phyloP scores from a whole-genome alignment of 2,888 invertebrate genomes.

The Silvanus unidentatus region DNA sequence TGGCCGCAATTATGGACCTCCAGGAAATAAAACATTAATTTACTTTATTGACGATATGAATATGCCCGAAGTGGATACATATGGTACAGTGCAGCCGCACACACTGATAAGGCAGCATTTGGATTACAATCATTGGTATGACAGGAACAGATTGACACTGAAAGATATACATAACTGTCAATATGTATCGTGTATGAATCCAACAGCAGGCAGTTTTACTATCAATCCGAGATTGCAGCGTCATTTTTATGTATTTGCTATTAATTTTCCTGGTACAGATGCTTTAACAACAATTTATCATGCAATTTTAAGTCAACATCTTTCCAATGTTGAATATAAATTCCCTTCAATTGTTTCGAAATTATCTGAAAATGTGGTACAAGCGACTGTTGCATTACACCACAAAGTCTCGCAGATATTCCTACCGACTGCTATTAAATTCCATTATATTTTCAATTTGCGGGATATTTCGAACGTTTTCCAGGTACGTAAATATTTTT shows the following conservation, averaged over 20 bases:
- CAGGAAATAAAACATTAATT: slow-evolving; percentile 86
- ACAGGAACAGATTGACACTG: slow-evolving; percentile 76
- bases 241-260: slow-evolving; percentile 84
- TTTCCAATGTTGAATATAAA: slow-evolving; percentile 74
- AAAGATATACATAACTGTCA: slow-evolving; percentile 97
- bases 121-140: slow-evolving; percentile 95
- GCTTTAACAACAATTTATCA: slow-evolving; percentile 84
- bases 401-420: slow-evolving; percentile 82
- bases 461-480: slow-evolving; percentile 93
- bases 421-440: slow-evolving; percentile 92
- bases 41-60: slow-evolving; percentile 98
- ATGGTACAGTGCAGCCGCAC: slow-evolving; percentile 95
- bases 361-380: slow-evolving; percentile 67
- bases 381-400: slow-evolving; percentile 79
- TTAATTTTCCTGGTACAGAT: slow-evolving; percentile 70
- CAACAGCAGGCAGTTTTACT: slow-evolving; percentile 94
- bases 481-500: slow-evolving; percentile 65
- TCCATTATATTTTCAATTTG: slow-evolving; percentile 94
- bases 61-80: slow-evolving; percentile 88
- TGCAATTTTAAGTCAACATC: slow-evolving; percentile 81
- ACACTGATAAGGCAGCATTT: slow-evolving; percentile 92
- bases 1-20: slow-evolving; percentile 88
- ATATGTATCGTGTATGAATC: slow-evolving; percentile 97
- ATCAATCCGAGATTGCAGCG: slow-evolving; percentile 90
- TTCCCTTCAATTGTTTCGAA: slow-evolving; percentile 66